A percentile compares a stretch with the other conserved stretches of the same genome.
Conservation (phyloP, 2,888 invertebrate genomes). For the Vanessa cardui region DNA sequence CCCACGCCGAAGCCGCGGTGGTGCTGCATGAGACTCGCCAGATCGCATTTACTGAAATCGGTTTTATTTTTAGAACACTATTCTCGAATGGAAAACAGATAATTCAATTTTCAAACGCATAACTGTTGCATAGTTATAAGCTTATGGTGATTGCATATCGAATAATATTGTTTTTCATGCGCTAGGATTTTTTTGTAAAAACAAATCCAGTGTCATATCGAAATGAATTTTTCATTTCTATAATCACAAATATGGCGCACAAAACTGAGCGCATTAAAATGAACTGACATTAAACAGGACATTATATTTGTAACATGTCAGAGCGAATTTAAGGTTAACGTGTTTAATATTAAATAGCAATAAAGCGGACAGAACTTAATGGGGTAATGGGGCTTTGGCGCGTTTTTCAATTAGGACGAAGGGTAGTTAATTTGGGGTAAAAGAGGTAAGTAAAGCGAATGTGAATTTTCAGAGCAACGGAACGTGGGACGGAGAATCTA, state of each 20-base stretch:
- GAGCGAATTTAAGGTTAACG: conserved; percentile 10
- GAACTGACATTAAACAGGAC: conserved; percentile 12
- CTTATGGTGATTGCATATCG: conserved; percentile 25
- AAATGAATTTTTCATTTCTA: neutral
- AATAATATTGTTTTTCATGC: conserved; percentile 19
- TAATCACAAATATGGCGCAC: neutral
- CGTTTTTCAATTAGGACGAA: conserved; percentile 68
- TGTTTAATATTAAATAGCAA: conserved; percentile 22
- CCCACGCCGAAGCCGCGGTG: conserved; percentile 57
- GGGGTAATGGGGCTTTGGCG: conserved; percentile 45
- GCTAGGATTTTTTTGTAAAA: conserved; percentile 4
- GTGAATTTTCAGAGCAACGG: conserved; percentile 42
- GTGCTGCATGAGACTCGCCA: conserved; percentile 64
- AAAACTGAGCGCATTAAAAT: conserved; percentile 15
- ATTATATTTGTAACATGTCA: conserved; percentile 13
- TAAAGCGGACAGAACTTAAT: conserved; percentile 37
- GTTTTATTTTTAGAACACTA: conserved; percentile 67
- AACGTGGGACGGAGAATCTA: conserved; percentile 61
- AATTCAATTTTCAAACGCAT: conserved; percentile 54
- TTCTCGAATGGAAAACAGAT: conserved; percentile 52
- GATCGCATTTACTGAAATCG: conserved; percentile 65
- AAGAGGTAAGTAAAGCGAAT: conserved; percentile 72
- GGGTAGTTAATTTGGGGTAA: conserved; percentile 71
- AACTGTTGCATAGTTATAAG: conserved; percentile 34
- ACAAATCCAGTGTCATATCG: neutral